Conservation (phyloP, 2,888 invertebrate genomes). For the Tetranychus piercei region DNA sequence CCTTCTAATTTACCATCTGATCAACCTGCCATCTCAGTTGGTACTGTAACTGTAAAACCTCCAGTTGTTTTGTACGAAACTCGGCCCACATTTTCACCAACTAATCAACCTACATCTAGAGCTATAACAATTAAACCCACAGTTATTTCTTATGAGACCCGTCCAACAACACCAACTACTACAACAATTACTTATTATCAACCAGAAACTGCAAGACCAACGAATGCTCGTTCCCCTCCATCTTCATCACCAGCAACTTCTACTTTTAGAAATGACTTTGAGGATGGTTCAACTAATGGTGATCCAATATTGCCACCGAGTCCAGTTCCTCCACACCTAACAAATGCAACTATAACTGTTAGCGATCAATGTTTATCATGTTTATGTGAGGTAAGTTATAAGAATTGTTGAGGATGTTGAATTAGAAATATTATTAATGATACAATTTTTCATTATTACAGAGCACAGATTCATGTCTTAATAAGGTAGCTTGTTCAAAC, state of each 20-base stretch:
- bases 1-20: too few species aligned
- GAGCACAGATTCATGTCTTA: background rate
- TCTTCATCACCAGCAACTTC: background rate
- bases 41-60: too few species aligned
- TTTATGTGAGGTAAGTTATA: conserved; percentile 5
- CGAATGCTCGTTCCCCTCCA: background rate
- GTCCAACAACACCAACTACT: background rate
- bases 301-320: background rate
- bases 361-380: conserved; percentile 5
- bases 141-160: background rate
- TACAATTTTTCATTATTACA: background rate
- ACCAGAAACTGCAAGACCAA: background rate
- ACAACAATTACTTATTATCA: background rate
- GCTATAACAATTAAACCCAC: background rate
- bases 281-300: background rate
- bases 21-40: too few species aligned
- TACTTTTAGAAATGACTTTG: background rate
- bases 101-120: too few species aligned
- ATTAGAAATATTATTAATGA: background rate
- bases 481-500: background rate
- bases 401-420: background rate
- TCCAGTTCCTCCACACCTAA: background rate
- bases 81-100: too few species aligned
- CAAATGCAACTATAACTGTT: background rate
- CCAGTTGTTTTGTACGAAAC: too few species aligned